These are phyloP conservation scores for Parnassius orleans DNA, from an alignment of 2,888 invertebrate species.

Conservation along the genomic window DNA sequence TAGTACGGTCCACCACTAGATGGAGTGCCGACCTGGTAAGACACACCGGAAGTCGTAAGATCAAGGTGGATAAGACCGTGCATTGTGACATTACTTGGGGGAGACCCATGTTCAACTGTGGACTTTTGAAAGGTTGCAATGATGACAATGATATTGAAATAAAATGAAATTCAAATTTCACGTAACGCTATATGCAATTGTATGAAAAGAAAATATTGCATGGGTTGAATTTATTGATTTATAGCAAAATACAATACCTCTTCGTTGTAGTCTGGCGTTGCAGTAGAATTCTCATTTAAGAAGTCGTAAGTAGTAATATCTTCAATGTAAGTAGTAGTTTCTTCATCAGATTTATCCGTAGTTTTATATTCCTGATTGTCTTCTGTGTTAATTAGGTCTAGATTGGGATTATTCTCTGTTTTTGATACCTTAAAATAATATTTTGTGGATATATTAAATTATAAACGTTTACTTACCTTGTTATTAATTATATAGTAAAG, in stretches of 20 bases:
- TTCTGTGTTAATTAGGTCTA: not conserved
- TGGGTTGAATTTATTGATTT: not conserved
- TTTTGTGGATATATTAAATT: not conserved
- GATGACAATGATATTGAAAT: no score
- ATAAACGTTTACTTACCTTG: no score
- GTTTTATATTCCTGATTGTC: not conserved
- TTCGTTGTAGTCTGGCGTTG: conserved; percentile 13
- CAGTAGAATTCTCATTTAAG: conserved; percentile 17
- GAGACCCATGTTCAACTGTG: no score
- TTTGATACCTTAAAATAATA: conserved; percentile 1
- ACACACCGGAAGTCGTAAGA: no score
- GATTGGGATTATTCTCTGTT: not conserved
- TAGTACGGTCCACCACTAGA: no score
- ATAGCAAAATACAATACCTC: conserved; percentile 6
- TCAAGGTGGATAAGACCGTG: no score
- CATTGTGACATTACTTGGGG: no score
- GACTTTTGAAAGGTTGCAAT: no score
- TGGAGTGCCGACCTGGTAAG: no score
- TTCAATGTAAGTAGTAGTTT: conserved; percentile 10
- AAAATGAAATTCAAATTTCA: no score
- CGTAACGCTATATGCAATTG: no score
- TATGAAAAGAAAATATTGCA: not conserved
- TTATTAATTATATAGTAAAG: no score
- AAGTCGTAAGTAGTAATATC: conserved; percentile 8
- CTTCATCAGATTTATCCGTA: not conserved